Evolutionary conservation across 2,797 vertebrate species (phyloP).

Genomic region (Oreochromis grahami): DNA sequence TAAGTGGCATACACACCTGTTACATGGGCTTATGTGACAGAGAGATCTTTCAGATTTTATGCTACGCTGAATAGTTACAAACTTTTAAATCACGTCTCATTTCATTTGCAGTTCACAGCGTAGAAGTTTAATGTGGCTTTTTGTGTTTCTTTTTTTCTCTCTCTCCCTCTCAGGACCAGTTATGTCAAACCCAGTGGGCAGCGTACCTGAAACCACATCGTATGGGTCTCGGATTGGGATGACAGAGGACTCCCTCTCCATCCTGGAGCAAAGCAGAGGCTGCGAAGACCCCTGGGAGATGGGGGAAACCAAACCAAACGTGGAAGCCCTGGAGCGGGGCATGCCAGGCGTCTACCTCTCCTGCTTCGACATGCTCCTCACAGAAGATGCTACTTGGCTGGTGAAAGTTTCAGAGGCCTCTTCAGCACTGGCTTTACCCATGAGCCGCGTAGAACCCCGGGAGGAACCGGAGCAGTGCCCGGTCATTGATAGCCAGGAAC

Average conservation of each 20-base stretch:
- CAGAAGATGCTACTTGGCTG: conserved; percentile 81
- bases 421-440: conserved; percentile 7
- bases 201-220: conserved; percentile 62
- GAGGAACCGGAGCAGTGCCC: conserved; percentile 85
- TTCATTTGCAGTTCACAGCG: background rate
- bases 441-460: conserved; percentile 48
- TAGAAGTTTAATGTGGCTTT: background rate
- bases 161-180: conserved; percentile 45
- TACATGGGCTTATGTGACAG: background rate
- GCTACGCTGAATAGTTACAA: background rate
- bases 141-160: background rate
- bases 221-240: conserved; percentile 69
- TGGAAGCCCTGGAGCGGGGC: conserved; percentile 77
- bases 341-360: conserved; percentile 84
- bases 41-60: background rate
- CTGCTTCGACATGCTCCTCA: conserved; percentile 90
- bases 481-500: conserved; percentile 93
- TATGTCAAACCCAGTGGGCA: conserved; percentile 85
- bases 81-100: background rate
- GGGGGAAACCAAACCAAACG: conserved; percentile 73
- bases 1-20: background rate
- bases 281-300: conserved; percentile 74
- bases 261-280: conserved; percentile 69
- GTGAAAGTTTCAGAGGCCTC: conserved; percentile 76
- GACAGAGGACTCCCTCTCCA: conserved; percentile 70